Conservation (phyloP, 1,140 invertebrate species). For the Microplitis mediator region DNA sequence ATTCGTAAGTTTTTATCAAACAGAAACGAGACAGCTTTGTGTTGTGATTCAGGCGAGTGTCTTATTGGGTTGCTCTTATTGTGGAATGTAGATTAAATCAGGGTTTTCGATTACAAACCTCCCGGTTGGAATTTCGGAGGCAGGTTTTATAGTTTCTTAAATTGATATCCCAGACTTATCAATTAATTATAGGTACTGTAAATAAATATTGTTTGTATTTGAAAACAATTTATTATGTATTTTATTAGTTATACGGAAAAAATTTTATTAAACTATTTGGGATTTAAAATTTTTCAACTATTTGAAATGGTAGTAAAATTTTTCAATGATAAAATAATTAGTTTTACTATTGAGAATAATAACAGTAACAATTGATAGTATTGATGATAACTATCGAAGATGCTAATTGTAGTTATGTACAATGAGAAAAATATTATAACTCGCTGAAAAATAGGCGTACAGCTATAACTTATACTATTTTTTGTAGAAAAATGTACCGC, state of each 20-base stretch:
- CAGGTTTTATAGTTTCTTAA: background rate
- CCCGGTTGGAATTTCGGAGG: background rate
- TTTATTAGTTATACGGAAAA: background rate
- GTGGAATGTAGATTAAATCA: constrained; percentile 7
- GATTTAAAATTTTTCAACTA: too few relatives aligned
- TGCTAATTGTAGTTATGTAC: too few relatives aligned
- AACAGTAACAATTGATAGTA: too few relatives aligned
- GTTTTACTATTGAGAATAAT: too few relatives aligned
- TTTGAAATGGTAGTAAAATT: too few relatives aligned
- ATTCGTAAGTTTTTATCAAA: constrained; percentile 49
- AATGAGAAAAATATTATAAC: too few relatives aligned
- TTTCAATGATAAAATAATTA: too few relatives aligned
- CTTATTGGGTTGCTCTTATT: background rate
- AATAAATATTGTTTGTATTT: background rate
- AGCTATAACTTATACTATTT: too few relatives aligned
- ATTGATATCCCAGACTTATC: background rate
- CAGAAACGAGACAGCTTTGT: constrained; percentile 39
- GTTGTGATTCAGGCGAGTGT: constrained; percentile 24
- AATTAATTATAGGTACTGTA: background rate
- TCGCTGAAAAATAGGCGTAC: too few relatives aligned
- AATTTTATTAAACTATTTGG: too few relatives aligned
- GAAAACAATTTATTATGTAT: background rate
- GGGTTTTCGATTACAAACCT: constrained; percentile 11
- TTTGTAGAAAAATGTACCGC: too few relatives aligned
- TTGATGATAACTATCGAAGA: too few relatives aligned